phyloP scores from a whole-genome alignment of 2,888 invertebrate species.

The Blera fallax region DNA sequence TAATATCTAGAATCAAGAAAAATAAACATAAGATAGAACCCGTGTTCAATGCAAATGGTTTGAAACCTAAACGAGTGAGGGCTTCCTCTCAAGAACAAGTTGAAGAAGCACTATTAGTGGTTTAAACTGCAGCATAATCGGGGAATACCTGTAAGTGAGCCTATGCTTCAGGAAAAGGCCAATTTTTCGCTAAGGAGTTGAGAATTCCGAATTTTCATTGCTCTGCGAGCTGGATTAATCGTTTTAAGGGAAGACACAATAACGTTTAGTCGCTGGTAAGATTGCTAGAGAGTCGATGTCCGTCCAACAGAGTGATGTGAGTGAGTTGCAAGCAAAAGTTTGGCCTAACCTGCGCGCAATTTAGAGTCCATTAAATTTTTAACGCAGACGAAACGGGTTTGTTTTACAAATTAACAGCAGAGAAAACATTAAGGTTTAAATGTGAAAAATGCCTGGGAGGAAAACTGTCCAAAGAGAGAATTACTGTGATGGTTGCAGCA shows the following conservation, averaged over 20 bases:
- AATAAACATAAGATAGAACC: background rate
- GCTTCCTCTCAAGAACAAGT: background rate
- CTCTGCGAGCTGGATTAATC: constrained; percentile 4
- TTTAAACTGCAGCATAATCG: constrained; percentile 18
- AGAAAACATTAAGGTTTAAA: constrained; percentile 10
- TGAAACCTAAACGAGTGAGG: background rate
- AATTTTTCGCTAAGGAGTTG: background rate
- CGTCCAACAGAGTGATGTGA: constrained; percentile 8
- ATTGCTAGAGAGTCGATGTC: constrained; percentile 6
- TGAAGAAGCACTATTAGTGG: background rate
- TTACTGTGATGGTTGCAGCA: background rate
- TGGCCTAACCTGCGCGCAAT: background rate
- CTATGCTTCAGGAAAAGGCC: background rate
- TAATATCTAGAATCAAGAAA: background rate
- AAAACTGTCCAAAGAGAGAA: background rate
- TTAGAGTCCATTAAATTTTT: background rate
- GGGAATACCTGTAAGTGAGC: background rate
- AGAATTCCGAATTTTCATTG: background rate
- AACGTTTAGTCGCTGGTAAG: constrained; percentile 9
- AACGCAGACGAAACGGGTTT: constrained; percentile 7
- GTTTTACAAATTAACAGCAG: constrained; percentile 13
- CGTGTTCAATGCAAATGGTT: background rate
- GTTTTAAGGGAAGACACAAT: constrained; percentile 1
- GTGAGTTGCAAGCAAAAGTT: constrained; percentile 1
- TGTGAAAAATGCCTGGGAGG: background rate